phyloP scores from a whole-genome alignment of 1,140 invertebrate genomes.

The Heliconius hewitsoni region DNA sequence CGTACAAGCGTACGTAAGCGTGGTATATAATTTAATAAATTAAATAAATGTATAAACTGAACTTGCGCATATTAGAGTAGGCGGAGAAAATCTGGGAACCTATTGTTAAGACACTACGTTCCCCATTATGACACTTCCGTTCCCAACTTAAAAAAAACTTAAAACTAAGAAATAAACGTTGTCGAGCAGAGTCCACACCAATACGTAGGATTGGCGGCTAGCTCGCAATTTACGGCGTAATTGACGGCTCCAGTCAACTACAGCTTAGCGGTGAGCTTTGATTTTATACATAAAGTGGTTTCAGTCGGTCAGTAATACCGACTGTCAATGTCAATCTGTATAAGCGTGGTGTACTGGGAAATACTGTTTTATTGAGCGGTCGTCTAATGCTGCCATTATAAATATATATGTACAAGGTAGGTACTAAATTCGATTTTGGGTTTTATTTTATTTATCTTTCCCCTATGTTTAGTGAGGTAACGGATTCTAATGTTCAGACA shows the following conservation, averaged over 20 bases:
- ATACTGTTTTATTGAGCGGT: neutral
- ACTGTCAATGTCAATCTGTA: slow-evolving; percentile 14
- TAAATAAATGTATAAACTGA: too few species aligned
- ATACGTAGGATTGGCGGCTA: slow-evolving; percentile 25
- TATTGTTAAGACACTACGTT: neutral
- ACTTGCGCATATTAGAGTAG: too few species aligned
- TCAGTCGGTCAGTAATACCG: slow-evolving; percentile 25
- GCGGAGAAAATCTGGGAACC: neutral
- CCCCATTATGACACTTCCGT: too few species aligned
- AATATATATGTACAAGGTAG: neutral
- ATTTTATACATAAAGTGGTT: slow-evolving; percentile 32
- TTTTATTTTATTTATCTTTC: neutral
- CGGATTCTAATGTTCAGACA: neutral
- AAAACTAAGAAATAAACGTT: neutral
- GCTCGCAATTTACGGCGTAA: slow-evolving; percentile 39
- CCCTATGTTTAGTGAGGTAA: neutral
- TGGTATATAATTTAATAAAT: too few species aligned
- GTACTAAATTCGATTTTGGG: neutral
- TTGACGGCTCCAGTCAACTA: slow-evolving; percentile 40
- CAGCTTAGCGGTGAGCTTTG: slow-evolving; percentile 29
- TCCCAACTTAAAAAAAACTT: neutral
- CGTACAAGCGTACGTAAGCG: too few species aligned
- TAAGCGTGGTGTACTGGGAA: neutral
- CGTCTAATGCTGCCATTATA: neutral
- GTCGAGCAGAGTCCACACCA: slow-evolving; percentile 7